Percentiles rank a stretch among this genome's conserved stretches.
Evolutionary conservation across 1,140 invertebrate species (phyloP).

Genomic region (Mamestra configurata): DNA sequence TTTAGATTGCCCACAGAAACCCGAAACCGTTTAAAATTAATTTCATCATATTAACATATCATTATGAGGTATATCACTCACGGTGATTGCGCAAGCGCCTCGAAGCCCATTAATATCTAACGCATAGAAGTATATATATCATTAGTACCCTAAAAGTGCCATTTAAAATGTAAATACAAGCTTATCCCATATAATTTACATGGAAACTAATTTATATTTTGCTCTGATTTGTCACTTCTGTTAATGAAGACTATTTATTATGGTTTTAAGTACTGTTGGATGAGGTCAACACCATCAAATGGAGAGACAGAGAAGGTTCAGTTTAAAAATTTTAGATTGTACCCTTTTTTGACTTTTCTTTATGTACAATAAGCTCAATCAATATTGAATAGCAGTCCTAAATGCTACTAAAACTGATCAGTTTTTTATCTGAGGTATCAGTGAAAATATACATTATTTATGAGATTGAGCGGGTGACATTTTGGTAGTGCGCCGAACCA

Average conservation of each 20-base stretch:
- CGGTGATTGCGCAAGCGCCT: constrained; percentile 10
- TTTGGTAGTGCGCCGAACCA: too few species aligned
- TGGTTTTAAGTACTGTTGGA: not conserved
- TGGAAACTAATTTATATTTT: constrained; percentile 36
- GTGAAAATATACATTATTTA: too few species aligned
- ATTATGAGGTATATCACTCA: constrained; percentile 23
- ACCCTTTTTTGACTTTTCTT: too few species aligned
- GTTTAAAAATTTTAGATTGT: too few species aligned
- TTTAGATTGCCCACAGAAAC: constrained; percentile 13
- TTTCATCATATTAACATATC: constrained; percentile 33
- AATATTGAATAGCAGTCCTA: too few species aligned
- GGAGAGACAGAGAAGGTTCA: not conserved
- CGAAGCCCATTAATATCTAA: not conserved
- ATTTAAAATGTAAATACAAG: constrained; percentile 34
- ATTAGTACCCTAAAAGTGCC: constrained; percentile 15
- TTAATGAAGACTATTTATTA: constrained; percentile 42
- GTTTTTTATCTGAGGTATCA: too few species aligned
- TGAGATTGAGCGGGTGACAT: too few species aligned
- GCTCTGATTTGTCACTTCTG: constrained; percentile 43
- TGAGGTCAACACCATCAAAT: not conserved
- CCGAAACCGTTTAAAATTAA: constrained; percentile 21
- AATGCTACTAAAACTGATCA: too few species aligned
- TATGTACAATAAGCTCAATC: too few species aligned
- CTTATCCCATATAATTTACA: constrained; percentile 27
- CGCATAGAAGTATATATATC: constrained; percentile 13